Evolutionary conservation across 2,113 vertebrate genomes (phyloP).

Genomic region (Phalacrocorax pelagicus): DNA sequence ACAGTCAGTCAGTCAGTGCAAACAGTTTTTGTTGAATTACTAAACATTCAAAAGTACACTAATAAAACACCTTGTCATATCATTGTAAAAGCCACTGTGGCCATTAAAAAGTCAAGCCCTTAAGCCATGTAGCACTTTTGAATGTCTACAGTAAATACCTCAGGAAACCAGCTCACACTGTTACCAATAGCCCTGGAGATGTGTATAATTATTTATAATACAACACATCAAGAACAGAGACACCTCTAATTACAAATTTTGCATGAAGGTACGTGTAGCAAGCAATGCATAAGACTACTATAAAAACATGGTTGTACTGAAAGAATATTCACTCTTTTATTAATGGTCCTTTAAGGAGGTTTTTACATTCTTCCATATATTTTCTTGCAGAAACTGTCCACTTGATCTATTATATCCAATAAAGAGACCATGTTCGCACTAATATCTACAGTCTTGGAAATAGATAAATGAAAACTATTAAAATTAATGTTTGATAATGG

Average conservation of each 20-base stretch:
- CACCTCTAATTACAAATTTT: neutral
- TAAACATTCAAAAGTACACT: neutral
- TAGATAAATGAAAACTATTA: neutral
- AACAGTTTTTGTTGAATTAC: neutral
- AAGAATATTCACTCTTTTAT: constrained; percentile 25
- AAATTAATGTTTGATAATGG: neutral
- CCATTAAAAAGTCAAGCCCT: neutral
- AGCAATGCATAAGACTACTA: neutral
- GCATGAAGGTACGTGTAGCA: neutral
- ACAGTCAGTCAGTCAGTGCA: neutral
- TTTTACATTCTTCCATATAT: constrained; percentile 8
- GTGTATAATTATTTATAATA: neutral
- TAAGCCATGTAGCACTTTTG: neutral
- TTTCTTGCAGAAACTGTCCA: constrained; percentile 1
- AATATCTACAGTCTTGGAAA: neutral
- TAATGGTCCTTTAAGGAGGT: neutral
- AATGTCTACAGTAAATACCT: neutral
- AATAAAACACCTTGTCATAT: neutral
- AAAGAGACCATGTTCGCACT: constrained; percentile 37
- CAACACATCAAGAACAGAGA: neutral
- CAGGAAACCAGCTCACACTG: neutral
- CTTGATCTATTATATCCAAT: constrained; percentile 35
- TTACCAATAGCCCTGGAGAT: neutral
- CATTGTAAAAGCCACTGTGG: neutral
- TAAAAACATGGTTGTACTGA: neutral